Conservation (phyloP, 2,888 invertebrate species). For the Athalia cordata region DNA sequence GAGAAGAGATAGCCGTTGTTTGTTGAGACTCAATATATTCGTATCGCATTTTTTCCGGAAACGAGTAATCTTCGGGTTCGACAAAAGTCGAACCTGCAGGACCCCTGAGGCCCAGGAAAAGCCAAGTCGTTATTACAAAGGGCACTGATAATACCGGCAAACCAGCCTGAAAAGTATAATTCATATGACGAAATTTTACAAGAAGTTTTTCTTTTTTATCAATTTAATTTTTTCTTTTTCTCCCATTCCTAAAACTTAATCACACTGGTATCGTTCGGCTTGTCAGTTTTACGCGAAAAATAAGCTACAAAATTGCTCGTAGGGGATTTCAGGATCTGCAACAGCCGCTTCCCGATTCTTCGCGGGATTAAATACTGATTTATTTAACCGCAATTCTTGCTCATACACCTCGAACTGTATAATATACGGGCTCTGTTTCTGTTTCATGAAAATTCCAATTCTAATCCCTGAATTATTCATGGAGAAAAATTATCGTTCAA, state of each 20-base stretch:
- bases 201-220: neutral
- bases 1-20: slow-evolving; percentile 2
- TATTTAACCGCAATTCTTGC: slow-evolving; percentile 7
- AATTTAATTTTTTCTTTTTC: slow-evolving; percentile 11
- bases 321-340: slow-evolving; percentile 2
- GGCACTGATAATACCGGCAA: slow-evolving; percentile 69
- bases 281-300: slow-evolving; percentile 34
- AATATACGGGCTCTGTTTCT: neutral
- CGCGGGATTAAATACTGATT: slow-evolving; percentile 11
- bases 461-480: neutral
- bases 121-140: slow-evolving; percentile 66
- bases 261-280: neutral
- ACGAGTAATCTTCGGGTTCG: slow-evolving; percentile 62
- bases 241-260: neutral
- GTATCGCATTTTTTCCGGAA: slow-evolving; percentile 68
- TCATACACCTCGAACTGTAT: neutral
- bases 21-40: slow-evolving; percentile 56
- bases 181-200: neutral
- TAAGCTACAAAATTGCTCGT: neutral
- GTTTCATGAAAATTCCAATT: neutral
- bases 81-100: slow-evolving; percentile 60
- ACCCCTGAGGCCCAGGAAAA: slow-evolving; percentile 68
- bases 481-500: no score
- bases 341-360: neutral
- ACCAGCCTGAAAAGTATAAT: slow-evolving; percentile 53